Evolutionary conservation across 2,888 invertebrate species (phyloP), one percentile per base, ranked within the genome.

Genomic region (Anoplius nigerrimus): DNA sequence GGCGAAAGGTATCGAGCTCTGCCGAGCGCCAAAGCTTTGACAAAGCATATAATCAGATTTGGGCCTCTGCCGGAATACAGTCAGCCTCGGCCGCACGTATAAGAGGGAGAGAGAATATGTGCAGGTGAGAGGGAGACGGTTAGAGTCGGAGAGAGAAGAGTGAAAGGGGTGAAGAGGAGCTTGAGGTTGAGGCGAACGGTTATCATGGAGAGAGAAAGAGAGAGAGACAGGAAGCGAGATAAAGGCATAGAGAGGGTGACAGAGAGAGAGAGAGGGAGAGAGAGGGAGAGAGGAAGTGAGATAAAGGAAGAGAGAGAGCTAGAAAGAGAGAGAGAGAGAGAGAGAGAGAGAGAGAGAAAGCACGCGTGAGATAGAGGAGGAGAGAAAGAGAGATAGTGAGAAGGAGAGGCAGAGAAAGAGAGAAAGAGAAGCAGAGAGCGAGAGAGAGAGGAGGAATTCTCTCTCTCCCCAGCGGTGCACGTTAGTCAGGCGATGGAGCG

Each of bases 401-500:
- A n/a, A 13, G 18, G 56, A 20, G n/a, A n/a, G 56, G 43, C 21
- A 20, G 21, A 21, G 20, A 11, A 42, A 16, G 54, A 54, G 34
- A 55, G 42, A 24, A 16, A 22, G 27, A 15, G 56, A 27, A 51
- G 11, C 16, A 8, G 13, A 21, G 43, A 48, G 20, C 11, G 20
- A 42, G 56, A 20, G n/a, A n/a, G 56, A 20, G 21, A 21, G 20
- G 15, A 42, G 13, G 54, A 54, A 18, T 27, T 34, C 34, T 34
- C 34, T 34, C 34, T 24, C 34, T n/a, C 27, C 55, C 2, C 34
- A 13, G 13, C 48, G 66, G 45, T 64, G 45, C 56, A 62, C 66
- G 66, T 70, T 73, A 66, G 70, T 62, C 51, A 62, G 74, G 82
- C 80, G 82, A 83, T 82, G 82, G 78, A 79, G 83, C 84, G 80